Evolutionary conservation across 2,888 invertebrate genomes (phyloP).

Genomic region (Girardia tigrina): DNA sequence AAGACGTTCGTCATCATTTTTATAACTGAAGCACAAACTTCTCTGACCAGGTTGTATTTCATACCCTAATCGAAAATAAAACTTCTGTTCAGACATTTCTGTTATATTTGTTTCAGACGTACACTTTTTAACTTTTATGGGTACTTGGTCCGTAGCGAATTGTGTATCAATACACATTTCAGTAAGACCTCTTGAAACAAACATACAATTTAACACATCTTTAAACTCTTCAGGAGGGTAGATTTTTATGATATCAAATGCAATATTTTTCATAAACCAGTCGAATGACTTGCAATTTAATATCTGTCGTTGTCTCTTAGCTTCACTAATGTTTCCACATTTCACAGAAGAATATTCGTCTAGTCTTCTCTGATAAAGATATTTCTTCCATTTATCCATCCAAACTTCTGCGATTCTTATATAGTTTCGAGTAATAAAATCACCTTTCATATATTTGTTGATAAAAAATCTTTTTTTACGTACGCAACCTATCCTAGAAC

Average conservation of each 20-base stretch:
- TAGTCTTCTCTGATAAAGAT: neutral
- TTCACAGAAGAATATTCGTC: slow-evolving; percentile 54
- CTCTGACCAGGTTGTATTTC: slow-evolving; percentile 62
- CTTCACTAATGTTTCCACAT: slow-evolving; percentile 66
- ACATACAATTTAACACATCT: neutral
- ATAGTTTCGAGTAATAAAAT: neutral
- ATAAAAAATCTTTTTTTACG: slow-evolving; percentile 41
- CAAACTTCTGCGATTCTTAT: slow-evolving; percentile 28
- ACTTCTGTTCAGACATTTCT: slow-evolving; percentile 59
- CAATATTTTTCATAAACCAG: slow-evolving; percentile 65
- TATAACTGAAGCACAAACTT: slow-evolving; percentile 68
- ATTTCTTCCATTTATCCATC: slow-evolving; percentile 19
- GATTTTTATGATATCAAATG: slow-evolving; percentile 8
- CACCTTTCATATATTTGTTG: neutral
- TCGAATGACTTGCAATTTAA: slow-evolving; percentile 76
- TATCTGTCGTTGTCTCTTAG: slow-evolving; percentile 61
- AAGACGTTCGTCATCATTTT: slow-evolving; percentile 57
- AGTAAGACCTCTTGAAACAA: neutral
- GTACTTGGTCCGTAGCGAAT: neutral
- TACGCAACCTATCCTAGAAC: slow-evolving; percentile 73
- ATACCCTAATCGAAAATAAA: slow-evolving; percentile 59
- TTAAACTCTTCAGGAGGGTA: neutral
- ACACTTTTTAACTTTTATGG: neutral
- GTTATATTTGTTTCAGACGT: slow-evolving; percentile 48
- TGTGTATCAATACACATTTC: neutral